These are phyloP conservation scores for Caretta caretta DNA, from an alignment of 2,113 vertebrate species.

Conservation along the genomic window DNA sequence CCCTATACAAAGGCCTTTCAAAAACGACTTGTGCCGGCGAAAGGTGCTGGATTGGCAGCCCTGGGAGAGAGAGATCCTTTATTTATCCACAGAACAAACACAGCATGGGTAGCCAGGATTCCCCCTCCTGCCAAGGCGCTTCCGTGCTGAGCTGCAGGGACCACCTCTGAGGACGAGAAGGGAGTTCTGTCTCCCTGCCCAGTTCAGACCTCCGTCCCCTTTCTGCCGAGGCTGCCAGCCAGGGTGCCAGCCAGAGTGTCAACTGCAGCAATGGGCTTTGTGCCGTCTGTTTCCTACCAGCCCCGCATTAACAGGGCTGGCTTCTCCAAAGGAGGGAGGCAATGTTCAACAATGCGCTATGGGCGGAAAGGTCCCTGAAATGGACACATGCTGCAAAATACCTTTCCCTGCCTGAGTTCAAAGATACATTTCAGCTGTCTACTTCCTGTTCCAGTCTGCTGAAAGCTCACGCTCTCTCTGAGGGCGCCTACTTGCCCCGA, in stretches of 20 bases:
- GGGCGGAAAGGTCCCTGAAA: no score
- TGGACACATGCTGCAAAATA: not conserved
- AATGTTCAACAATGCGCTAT: fast-evolving
- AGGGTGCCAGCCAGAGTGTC: no score
- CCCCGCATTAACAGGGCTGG: fast-evolving
- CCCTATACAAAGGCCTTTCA: fast-evolving
- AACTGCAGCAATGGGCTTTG: not conserved
- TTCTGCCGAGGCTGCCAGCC: not conserved
- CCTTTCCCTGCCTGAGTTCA: constrained; percentile 27
- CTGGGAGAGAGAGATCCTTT: not conserved
- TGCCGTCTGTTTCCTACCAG: not conserved
- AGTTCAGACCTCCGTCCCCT: not conserved
- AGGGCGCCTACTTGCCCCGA: constrained; percentile 68
- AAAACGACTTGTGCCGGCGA: fast-evolving
- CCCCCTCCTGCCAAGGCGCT: not conserved
- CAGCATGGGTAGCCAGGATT: not conserved
- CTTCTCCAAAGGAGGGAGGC: fast-evolving
- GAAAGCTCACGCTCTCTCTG: constrained; percentile 52
- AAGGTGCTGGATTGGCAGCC: not conserved
- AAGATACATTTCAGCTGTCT: constrained; percentile 71
- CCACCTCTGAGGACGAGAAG: fast-evolving
- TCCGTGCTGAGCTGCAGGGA: fast-evolving
- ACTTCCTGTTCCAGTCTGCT: constrained; percentile 52
- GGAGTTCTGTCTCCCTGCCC: not conserved
- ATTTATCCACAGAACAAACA: not conserved